A percentile compares a stretch with the other conserved stretches of the same genome.
Evolutionary conservation across 2,888 invertebrate species (phyloP).

Genomic region (Trypoxylon attenuatum): DNA sequence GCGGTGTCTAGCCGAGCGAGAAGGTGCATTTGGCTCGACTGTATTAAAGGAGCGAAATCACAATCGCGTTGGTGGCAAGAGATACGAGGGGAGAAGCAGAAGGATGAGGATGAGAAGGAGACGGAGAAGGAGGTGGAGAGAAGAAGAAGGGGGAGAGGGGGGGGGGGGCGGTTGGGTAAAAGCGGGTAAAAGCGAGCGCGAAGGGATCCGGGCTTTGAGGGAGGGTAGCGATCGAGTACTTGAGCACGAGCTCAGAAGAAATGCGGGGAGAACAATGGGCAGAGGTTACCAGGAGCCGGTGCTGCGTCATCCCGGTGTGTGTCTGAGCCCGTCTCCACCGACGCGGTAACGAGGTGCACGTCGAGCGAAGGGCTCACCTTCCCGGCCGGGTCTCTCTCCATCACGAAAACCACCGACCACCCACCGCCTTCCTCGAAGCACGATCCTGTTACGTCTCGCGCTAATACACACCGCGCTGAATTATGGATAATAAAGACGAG

Average conservation of each 20-base stretch:
- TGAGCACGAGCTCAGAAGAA: slow-evolving; percentile 73
- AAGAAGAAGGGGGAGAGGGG: too few species aligned
- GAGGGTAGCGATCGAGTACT: slow-evolving; percentile 71
- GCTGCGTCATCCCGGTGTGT: slow-evolving; percentile 69
- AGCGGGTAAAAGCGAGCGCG: slow-evolving; percentile 42
- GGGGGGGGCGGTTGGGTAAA: too few species aligned
- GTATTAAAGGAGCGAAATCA: too few species aligned
- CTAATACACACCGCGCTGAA: too few species aligned
- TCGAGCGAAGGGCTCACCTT: slow-evolving; percentile 40
- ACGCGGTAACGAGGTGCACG: slow-evolving; percentile 65
- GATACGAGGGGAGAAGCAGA: too few species aligned
- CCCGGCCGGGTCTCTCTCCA: slow-evolving; percentile 50
- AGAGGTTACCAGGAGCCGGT: slow-evolving; percentile 68
- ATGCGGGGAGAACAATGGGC: slow-evolving; percentile 71
- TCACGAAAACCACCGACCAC: slow-evolving; percentile 57
- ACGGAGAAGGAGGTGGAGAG: too few species aligned
- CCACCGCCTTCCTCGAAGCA: slow-evolving; percentile 28
- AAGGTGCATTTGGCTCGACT: too few species aligned
- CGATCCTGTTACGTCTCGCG: slow-evolving; percentile 35
- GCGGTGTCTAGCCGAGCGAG: too few species aligned
- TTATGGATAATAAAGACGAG: too few species aligned
- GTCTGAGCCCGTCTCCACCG: slow-evolving; percentile 63
- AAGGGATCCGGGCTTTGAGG: slow-evolving; percentile 55
- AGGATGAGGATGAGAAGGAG: too few species aligned
- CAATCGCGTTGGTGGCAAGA: too few species aligned